Conservation (phyloP, 2,113 vertebrate species). For the Plecturocebus donacophilus region DNA sequence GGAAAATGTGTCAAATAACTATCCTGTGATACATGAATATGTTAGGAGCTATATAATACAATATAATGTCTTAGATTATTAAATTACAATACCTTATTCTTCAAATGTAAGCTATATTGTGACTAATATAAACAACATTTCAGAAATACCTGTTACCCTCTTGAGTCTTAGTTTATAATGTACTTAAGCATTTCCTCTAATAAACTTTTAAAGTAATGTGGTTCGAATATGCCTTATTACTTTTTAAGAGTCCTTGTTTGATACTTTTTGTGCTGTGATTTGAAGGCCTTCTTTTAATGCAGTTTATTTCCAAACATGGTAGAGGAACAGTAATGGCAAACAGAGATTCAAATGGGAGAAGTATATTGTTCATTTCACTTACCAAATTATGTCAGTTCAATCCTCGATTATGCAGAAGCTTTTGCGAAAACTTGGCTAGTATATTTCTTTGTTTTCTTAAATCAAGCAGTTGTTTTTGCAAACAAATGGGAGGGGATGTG, state of each 20-base stretch:
- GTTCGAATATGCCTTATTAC: conserved; percentile 18
- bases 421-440: neutral
- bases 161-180: neutral
- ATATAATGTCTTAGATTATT: conserved; percentile 17
- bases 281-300: neutral
- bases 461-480: neutral
- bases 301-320: neutral
- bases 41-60: neutral
- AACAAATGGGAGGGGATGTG: neutral
- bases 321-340: neutral
- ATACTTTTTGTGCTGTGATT: neutral
- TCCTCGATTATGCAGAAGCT: neutral
- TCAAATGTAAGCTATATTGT: neutral
- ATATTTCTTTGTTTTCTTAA: neutral
- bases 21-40: neutral
- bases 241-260: neutral
- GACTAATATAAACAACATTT: neutral
- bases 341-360: neutral
- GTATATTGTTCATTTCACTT: neutral
- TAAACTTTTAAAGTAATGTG: neutral
- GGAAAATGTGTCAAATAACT: neutral
- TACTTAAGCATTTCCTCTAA: neutral
- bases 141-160: neutral
- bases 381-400: neutral
- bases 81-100: neutral